Evolutionary conservation across 2,797 vertebrate genomes (phyloP), one percentile per base, ranked within the genome.

Genomic region (Malurus splendens): DNA sequence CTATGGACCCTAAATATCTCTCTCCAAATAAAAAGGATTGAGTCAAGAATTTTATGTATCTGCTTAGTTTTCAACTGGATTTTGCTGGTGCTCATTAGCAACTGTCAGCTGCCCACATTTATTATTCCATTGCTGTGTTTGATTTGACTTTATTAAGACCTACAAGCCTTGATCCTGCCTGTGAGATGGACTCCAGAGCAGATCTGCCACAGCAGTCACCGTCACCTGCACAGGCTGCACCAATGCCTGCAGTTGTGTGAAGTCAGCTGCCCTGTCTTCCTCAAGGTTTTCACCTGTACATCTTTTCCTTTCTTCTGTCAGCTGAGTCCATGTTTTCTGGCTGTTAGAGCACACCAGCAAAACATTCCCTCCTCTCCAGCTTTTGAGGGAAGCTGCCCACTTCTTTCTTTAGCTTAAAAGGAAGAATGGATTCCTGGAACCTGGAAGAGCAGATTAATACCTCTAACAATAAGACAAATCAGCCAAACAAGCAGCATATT

Each of bases 1-100:
- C 93, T 94, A 67, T 93, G 90, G 92, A 92, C 85, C 90, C 82
- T 95, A 95, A 95, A 93, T 93, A 92, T 92, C 82, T 92, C 77
- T 82, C 67, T 82, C 77, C 67, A 84, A 83, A 84, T 90, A 87
- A 79, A 93, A 93, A 93, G 71, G 64, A 90, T 81, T 83, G 85
- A 86, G 64, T 79, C 60, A 82, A 90, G 85, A 86, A 32, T 92
- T 93, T 82, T 79, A 86, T 57, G 54, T 70, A 79, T 91, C 85
- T 86, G 83, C 82, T 86, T 79, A 60, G 71, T 93, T 95, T 93
- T 94, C 85, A 64, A 60, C 71, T 78, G 82, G 85, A 91, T 92
- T 92, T 90, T 91, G 56, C 71, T 93, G 64, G 87, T 89, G 28
- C 82, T 93, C 87, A 90, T 94, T 93, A 93, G 77, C 90, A 95